Evolutionary conservation across 2,888 invertebrate species (phyloP).

Genomic region (Scaptodrosophila latifasciaeformis): DNA sequence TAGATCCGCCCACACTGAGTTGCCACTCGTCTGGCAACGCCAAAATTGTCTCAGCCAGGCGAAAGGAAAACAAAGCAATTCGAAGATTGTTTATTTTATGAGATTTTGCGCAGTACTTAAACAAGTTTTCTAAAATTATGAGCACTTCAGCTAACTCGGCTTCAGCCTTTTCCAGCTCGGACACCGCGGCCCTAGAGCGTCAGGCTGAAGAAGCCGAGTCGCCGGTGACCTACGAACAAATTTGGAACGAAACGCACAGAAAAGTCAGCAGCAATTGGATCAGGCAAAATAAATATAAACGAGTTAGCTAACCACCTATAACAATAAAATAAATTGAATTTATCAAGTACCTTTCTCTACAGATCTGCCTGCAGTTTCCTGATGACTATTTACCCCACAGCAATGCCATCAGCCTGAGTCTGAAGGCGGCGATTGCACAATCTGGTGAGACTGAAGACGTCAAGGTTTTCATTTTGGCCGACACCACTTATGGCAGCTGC

Average conservation of each 20-base stretch:
- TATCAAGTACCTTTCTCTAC: neutral
- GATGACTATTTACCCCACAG: conserved; percentile 85
- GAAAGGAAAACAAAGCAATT: conserved; percentile 1
- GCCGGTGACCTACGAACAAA: conserved; percentile 54
- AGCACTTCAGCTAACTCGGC: conserved; percentile 42
- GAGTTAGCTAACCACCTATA: conserved; percentile 78
- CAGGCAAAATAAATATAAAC: conserved; percentile 78
- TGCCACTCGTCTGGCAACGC: neutral
- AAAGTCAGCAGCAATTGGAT: conserved; percentile 80
- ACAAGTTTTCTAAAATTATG: conserved; percentile 41
- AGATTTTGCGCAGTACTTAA: conserved; percentile 12
- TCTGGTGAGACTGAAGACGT: conserved; percentile 56
- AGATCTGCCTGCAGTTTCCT: conserved; percentile 95
- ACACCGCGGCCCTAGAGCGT: conserved; percentile 67
- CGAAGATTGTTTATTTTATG: conserved; percentile 39
- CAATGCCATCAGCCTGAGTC: conserved; percentile 79
- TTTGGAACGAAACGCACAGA: conserved; percentile 71
- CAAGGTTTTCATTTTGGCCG: conserved; percentile 88
- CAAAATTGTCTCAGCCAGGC: neutral
- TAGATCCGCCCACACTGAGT: too few relatives aligned
- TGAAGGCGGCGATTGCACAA: conserved; percentile 72
- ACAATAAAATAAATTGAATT: too few relatives aligned
- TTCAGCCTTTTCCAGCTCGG: conserved; percentile 71
- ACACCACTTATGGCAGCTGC: conserved; percentile 92
- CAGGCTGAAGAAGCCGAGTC: conserved; percentile 47